These are phyloP conservation scores for Oreocharis arfaki DNA, from an alignment of 2,113 vertebrate genomes.

Conservation along the genomic window DNA sequence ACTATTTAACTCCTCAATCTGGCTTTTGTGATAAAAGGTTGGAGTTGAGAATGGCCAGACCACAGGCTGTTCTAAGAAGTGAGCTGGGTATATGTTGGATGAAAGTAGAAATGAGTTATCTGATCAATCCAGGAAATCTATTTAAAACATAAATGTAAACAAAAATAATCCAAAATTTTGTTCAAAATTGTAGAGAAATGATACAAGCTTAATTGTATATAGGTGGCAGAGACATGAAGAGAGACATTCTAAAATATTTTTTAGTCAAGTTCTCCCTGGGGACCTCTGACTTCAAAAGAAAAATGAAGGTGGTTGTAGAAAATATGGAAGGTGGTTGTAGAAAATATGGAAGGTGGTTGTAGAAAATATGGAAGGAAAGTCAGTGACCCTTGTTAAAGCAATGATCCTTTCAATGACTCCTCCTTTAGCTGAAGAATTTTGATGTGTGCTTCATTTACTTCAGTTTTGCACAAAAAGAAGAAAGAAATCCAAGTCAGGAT, in stretches of 20 bases:
- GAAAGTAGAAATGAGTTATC: neutral
- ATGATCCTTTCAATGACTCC: neutral
- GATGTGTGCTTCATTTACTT: neutral
- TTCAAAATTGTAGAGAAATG: neutral
- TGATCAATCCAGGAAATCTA: neutral
- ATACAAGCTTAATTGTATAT: neutral
- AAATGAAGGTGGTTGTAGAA: neutral
- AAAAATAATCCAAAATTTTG: neutral
- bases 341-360: neutral
- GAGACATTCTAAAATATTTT: neutral
- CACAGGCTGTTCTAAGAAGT: neutral
- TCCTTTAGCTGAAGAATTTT: neutral
- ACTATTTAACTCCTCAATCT: neutral
- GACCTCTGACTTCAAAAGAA: neutral
- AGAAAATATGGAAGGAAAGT: neutral
- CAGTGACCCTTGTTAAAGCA: neutral
- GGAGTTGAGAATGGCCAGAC: neutral
- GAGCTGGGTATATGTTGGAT: neutral
- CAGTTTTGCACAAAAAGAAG: neutral
- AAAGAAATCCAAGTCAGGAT: constrained; percentile 9
- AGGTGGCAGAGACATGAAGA: neutral
- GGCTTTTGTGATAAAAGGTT: neutral
- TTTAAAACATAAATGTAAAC: neutral
- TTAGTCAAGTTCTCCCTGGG: neutral
- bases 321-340: neutral